Conservation (phyloP, 2,113 vertebrate genomes). For the Elephantulus edwardii region DNA sequence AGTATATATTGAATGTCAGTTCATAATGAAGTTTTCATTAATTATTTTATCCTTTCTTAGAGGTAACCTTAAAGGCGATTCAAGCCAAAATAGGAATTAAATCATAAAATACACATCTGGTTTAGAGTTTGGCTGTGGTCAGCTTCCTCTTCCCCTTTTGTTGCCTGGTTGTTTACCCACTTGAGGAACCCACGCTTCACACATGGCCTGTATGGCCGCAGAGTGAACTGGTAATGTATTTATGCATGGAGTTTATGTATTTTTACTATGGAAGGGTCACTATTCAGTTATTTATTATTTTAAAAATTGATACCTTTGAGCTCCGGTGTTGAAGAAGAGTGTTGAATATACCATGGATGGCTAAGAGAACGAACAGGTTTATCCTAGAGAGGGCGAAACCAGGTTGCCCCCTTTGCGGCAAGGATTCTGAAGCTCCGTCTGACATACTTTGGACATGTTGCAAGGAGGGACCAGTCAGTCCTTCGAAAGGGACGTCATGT, state of each 20-base stretch:
- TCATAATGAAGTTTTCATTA: slow-evolving; percentile 47
- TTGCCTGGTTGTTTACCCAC: background rate
- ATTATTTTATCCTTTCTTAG: background rate
- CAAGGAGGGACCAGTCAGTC: too few relatives aligned
- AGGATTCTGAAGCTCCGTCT: too few relatives aligned
- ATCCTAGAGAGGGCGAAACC: too few relatives aligned
- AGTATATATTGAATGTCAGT: background rate
- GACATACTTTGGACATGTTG: too few relatives aligned
- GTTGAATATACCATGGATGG: too few relatives aligned
- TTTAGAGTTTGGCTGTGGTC: background rate
- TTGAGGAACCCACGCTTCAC: background rate
- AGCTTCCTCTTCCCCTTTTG: background rate
- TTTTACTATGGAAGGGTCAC: background rate
- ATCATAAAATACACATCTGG: background rate
- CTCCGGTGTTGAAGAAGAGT: slow-evolving; percentile 6
- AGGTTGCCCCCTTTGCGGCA: too few relatives aligned
- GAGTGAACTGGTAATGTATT: background rate
- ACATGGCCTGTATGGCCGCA: background rate
- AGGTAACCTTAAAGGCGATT: slow-evolving; percentile 21
- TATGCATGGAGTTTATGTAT: too few relatives aligned
- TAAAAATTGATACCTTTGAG: background rate
- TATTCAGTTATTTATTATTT: background rate
- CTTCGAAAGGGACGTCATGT: too few relatives aligned
- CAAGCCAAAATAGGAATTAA: background rate
- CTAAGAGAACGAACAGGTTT: too few relatives aligned